phyloP scores from a whole-genome alignment of 2,797 vertebrate genomes.

The Macropus fuliginosus region DNA sequence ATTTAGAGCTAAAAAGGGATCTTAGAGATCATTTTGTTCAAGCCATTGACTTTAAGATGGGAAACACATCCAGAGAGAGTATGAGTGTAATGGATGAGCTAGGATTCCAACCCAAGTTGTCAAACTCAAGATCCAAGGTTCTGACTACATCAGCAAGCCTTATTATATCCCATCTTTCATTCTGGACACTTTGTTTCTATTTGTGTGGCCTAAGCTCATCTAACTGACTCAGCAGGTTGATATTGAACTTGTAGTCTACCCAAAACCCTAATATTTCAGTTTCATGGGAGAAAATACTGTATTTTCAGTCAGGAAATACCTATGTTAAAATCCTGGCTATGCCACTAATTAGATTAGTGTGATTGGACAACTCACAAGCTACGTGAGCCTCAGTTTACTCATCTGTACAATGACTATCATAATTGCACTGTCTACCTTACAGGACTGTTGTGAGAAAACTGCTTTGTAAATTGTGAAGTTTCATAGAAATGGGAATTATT shows the following conservation, averaged over 20 bases:
- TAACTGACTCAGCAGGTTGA: neutral
- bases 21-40: neutral
- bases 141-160: neutral
- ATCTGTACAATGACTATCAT: neutral
- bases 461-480: neutral
- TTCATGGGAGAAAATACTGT: neutral
- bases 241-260: neutral
- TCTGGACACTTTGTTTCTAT: neutral
- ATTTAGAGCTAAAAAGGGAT: neutral
- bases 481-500: neutral
- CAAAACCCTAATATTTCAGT: neutral
- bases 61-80: neutral
- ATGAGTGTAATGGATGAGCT: neutral
- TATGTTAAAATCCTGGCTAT: neutral
- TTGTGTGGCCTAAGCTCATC: neutral
- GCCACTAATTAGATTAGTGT: neutral
- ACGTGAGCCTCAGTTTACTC: neutral
- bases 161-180: too few relatives aligned
- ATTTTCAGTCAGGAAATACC: neutral
- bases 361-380: neutral
- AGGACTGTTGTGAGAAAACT: neutral
- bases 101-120: neutral
- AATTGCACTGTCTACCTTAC: neutral
- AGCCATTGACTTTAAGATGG: neutral
- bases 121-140: neutral